Evolutionary conservation across 23 tunicate species (phyloP).

Genomic region (Ascidia mentula): DNA sequence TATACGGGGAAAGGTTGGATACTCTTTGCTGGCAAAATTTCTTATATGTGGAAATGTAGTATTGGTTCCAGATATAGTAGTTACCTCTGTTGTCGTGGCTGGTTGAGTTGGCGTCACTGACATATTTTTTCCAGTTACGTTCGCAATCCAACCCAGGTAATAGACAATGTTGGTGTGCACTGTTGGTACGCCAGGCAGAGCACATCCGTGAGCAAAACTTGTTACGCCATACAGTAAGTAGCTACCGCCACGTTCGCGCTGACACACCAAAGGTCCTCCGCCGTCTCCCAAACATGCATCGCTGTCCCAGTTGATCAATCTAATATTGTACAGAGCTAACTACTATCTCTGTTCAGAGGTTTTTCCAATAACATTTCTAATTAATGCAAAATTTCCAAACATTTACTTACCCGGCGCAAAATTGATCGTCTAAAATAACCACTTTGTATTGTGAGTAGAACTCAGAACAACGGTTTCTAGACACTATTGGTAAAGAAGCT

Average conservation of each 20-base stretch:
- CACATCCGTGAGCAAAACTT: background rate
- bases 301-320: background rate
- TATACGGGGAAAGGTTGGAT: too few relatives aligned
- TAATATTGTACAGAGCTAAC: too few relatives aligned
- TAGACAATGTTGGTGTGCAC: background rate
- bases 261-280: conserved; percentile 1
- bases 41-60: too few relatives aligned
- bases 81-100: background rate
- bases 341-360: too few relatives aligned
- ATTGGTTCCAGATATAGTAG: background rate
- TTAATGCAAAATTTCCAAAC: too few relatives aligned
- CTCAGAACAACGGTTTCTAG: background rate
- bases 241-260: background rate
- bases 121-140: background rate
- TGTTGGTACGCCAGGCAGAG: background rate
- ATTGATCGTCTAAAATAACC: background rate
- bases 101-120: background rate
- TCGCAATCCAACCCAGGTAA: background rate
- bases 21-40: too few relatives aligned
- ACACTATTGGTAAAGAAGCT: background rate
- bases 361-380: background rate
- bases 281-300: background rate
- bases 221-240: background rate
- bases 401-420: background rate
- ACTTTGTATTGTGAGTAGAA: background rate